Base-by-base conservation (phyloP, 35 echinoderm and acorn worm species). In the Anneissia japonica region DNA sequence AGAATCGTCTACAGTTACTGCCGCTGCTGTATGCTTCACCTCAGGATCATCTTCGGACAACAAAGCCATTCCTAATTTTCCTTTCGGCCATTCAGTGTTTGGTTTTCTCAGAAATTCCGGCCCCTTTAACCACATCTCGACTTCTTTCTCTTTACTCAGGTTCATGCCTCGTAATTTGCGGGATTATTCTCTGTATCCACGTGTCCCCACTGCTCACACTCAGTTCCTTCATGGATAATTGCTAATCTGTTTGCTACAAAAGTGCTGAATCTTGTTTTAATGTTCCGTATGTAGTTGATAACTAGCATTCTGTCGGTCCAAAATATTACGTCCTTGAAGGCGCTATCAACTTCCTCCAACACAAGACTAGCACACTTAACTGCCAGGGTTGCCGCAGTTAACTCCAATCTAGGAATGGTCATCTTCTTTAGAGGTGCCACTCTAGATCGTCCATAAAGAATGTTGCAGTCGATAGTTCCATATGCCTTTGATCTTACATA, bases 291-390 rank as follows among this genome's bases (percentile, higher is more conserved):
- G 79, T 94, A 94, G 19, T 74, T 79, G 19, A 94, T n/a, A n/a
- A 94, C 89, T 32, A 80, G 31, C 36, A 81, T 90, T 79, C 88
- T 90, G 43, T 94, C 93, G 72, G 93, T 94, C 77, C 84, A 94
- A 46, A 87, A 94, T 74, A 36, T 87, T 31, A 87, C 80, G 0
- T 34, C 37, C 28, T 76, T 40, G 30, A 46, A 35, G n/a, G 72
- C n/a, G 26, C 40, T 46, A 13, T 77, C 82, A 32, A 94, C n/a
- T 14, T 94, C 88, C n/a, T 81, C 75, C n/a, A 75, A 74, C 4
- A 90, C 14, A 0, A 85, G n/a, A 31, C 77, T 82, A 34, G 30
- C 76, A 30, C 90, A 36, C 84, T 74, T 86, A 43, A 75, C 88
- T 36, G 92, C 75, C 6, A 90, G 31, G 17, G 81, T 77, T 55